Conservation (phyloP, 2,113 vertebrate species). For the Narcine bancroftii region DNA sequence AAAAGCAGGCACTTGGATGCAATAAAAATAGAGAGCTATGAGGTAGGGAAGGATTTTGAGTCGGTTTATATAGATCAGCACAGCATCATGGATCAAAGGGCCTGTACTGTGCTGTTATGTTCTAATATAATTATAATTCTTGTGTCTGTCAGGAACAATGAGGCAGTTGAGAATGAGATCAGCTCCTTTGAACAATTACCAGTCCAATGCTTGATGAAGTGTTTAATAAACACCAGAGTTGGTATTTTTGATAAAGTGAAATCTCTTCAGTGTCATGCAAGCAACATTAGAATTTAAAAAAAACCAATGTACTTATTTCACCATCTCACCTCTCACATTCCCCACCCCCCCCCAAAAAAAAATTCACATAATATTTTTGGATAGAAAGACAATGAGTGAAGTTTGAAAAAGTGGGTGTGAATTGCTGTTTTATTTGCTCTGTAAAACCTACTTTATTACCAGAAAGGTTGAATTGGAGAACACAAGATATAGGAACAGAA, state of each 20-base stretch:
- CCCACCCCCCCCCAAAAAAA: too few species aligned
- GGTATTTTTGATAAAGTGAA: neutral
- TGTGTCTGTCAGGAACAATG: neutral
- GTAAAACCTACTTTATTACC: too few species aligned
- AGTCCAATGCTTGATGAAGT: neutral
- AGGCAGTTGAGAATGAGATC: neutral
- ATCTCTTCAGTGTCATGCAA: neutral
- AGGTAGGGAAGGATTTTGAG: too few species aligned
- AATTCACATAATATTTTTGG: neutral
- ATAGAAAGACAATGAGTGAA: neutral
- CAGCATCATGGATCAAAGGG: too few species aligned
- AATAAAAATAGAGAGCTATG: too few species aligned
- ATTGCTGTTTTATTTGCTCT: neutral
- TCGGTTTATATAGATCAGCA: too few species aligned
- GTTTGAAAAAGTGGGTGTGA: neutral
- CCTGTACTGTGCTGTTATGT: too few species aligned
- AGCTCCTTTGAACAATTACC: neutral
- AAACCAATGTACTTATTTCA: neutral
- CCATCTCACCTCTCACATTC: too few species aligned
- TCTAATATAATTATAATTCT: too few species aligned
- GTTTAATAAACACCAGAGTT: neutral
- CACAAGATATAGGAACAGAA: too few species aligned
- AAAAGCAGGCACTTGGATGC: too few species aligned
- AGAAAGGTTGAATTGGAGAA: neutral
- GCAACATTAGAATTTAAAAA: neutral